A percentile compares a stretch with the other conserved stretches of the same genome.
Evolutionary conservation across 2,888 invertebrate species (phyloP).

Genomic region (Xestia sexstrigata): DNA sequence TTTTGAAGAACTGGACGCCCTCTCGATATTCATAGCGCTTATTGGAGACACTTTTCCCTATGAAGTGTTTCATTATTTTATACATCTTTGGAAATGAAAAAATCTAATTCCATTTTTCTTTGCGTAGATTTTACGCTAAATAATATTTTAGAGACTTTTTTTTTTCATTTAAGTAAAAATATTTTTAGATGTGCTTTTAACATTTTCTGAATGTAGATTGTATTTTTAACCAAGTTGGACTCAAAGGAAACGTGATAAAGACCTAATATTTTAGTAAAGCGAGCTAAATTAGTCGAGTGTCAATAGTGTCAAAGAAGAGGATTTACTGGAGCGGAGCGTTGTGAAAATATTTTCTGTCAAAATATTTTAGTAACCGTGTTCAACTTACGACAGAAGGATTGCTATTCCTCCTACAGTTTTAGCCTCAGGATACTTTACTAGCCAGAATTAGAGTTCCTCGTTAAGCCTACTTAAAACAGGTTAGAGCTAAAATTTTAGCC

Average conservation of each 20-base stretch:
- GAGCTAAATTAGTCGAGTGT: slow-evolving; percentile 27
- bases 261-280: slow-evolving; percentile 6
- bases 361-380: slow-evolving; percentile 34
- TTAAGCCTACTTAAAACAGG: slow-evolving; percentile 56
- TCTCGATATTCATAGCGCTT: slow-evolving; percentile 74
- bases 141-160: slow-evolving; percentile 20
- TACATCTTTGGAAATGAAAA: slow-evolving; percentile 63
- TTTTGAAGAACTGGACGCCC: slow-evolving; percentile 70
- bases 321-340: slow-evolving; percentile 24
- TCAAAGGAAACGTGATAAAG: slow-evolving; percentile 12
- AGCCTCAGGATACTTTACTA: slow-evolving; percentile 28
- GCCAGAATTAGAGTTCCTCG: slow-evolving; percentile 43
- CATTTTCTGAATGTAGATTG: background rate
- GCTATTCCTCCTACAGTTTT: slow-evolving; percentile 14
- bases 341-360: slow-evolving; percentile 38
- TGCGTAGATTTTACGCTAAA: background rate
- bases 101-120: slow-evolving; percentile 51
- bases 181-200: slow-evolving; percentile 14
- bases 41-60: slow-evolving; percentile 69
- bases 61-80: slow-evolving; percentile 71
- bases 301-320: slow-evolving; percentile 25
- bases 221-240: slow-evolving; percentile 4
- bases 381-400: background rate
- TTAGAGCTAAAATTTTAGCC: slow-evolving; percentile 53
- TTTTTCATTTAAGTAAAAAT: slow-evolving; percentile 1